These are phyloP conservation scores for Andricus grossulariae DNA, from an alignment of 1,140 invertebrate species.

Conservation along the genomic window DNA sequence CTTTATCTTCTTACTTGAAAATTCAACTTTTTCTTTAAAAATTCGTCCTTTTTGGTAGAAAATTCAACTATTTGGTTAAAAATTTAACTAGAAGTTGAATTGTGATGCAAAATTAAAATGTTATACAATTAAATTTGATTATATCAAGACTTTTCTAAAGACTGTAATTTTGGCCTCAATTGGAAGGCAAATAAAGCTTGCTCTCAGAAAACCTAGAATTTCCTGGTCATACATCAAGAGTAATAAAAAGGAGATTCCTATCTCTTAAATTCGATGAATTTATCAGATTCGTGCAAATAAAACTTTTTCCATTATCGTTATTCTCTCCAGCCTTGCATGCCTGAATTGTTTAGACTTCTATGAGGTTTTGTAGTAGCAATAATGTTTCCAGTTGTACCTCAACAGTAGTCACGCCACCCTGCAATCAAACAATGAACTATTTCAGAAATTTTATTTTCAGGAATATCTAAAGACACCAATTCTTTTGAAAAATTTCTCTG, in stretches of 20 bases:
- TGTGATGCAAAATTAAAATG: too few species aligned
- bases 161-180: not conserved
- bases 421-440: constrained; percentile 13
- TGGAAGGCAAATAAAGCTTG: not conserved
- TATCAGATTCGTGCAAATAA: constrained; percentile 27
- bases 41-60: too few species aligned
- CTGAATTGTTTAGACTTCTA: constrained; percentile 18
- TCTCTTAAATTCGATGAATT: constrained; percentile 12
- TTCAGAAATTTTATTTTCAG: not conserved
- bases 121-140: too few species aligned
- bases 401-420: constrained; percentile 17
- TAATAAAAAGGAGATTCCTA: constrained; percentile 5
- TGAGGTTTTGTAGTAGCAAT: constrained; percentile 1
- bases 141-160: constrained; percentile 13
- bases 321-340: not conserved
- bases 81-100: too few species aligned
- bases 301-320: constrained; percentile 12
- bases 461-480: not conserved
- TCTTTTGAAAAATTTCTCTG: too few species aligned
- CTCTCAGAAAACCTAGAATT: not conserved
- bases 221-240: not conserved
- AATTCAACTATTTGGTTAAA: too few species aligned
- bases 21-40: too few species aligned
- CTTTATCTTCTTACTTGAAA: too few species aligned
- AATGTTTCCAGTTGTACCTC: not conserved